Base-by-base conservation (phyloP, 2,113 vertebrate genomes). In the Herpailurus yagouaroundi region DNA sequence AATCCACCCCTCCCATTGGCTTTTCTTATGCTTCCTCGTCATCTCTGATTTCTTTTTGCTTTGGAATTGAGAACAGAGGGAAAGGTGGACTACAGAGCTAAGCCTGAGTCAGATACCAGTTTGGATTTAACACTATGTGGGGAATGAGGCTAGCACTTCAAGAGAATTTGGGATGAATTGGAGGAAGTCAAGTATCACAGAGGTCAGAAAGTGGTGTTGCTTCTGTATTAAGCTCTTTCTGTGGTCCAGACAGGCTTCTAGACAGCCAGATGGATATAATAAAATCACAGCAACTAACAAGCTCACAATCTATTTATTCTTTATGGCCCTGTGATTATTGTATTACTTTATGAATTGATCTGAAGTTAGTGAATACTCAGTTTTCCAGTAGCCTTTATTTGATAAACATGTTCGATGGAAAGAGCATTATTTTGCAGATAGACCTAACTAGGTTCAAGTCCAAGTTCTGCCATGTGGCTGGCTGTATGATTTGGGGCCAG, bases 11-110 rank as follows among this genome's bases (percentile, higher is more conserved):
- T 66, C 41, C 52, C 50, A 36, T 63, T 36, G 7, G 82, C 45
- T 95, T 80, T 94, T 81, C 41, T 89, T 93, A 68, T 91, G n/a
- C 52, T 97, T 86, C 52, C 8, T 83, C 89, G 31, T 93, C 21
- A 64, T 41, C 7, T 84, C 27, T 74, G 19, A 95, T 86, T 84
- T 90, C 48, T 93, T 90, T 90, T 82, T 91, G 38, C 52, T 52
- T 89, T 94, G 36, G 16, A 74, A 84, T 80, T 87, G 69, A 79
- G 5, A 88, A 77, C 16, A 55, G 25, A 15, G 93, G 13, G 55
- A 74, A 33, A 66, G 5, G 48, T 82, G 7, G 57, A 55, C 27
- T 38, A 89, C 31, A 96, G 25, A 66, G 60, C 55, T 48, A 27
- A 74, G 11, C 52, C 31, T 69, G 11, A 23, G 19, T 95, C 38